phyloP scores from a whole-genome alignment of 2,888 invertebrate species.

The Anthrax anthrax region DNA sequence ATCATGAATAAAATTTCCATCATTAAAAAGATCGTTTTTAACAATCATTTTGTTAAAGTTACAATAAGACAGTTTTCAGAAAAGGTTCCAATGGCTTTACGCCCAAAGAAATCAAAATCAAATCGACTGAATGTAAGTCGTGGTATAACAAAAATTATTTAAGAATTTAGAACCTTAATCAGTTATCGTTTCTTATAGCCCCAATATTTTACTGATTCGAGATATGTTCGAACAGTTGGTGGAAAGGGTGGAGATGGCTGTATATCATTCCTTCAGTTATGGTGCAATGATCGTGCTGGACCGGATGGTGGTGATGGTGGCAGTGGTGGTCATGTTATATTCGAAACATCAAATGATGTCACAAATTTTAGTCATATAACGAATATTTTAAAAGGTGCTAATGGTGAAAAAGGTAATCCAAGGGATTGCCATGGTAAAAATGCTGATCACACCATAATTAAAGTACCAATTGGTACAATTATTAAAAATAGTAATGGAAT shows the following conservation, averaged over 20 bases:
- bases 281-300: constrained; percentile 77
- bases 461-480: constrained; percentile 74
- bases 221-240: constrained; percentile 49
- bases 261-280: constrained; percentile 70
- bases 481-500: constrained; percentile 42
- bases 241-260: constrained; percentile 91
- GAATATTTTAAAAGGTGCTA: constrained; percentile 43
- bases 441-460: constrained; percentile 51
- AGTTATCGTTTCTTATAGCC: constrained; percentile 24
- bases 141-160: not conserved
- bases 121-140: constrained; percentile 28
- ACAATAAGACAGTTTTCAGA: not conserved
- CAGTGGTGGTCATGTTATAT: constrained; percentile 84
- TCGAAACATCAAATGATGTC: constrained; percentile 51
- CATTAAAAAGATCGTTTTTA: too few relatives aligned
- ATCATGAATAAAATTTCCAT: too few relatives aligned
- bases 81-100: constrained; percentile 23
- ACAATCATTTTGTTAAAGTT: too few relatives aligned
- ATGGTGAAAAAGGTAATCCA: constrained; percentile 58
- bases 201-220: constrained; percentile 57
- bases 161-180: not conserved
- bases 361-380: constrained; percentile 56
- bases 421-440: constrained; percentile 74
- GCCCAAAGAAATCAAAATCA: constrained; percentile 37
- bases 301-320: constrained; percentile 97